phyloP scores from a whole-genome alignment of 2,888 invertebrate species.

The Cataglyphis livida region DNA sequence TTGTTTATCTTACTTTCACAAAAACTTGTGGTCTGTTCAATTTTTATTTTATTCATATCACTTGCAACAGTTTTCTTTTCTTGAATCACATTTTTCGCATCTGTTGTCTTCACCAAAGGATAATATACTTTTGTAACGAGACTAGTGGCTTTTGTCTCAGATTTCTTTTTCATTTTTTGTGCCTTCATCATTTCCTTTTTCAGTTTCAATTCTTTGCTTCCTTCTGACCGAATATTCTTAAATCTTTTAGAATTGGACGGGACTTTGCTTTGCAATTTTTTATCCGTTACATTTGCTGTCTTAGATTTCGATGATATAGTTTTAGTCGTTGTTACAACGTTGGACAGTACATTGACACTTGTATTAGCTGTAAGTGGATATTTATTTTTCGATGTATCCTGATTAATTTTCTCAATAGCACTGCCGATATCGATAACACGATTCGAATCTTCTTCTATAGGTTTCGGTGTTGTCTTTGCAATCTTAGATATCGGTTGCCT shows the following conservation, averaged over 20 bases:
- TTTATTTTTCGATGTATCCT: conserved; percentile 9
- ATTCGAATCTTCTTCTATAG: background rate
- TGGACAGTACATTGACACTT: background rate
- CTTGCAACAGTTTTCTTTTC: background rate
- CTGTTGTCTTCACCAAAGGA: background rate
- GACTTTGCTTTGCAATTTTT: background rate
- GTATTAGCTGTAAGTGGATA: background rate
- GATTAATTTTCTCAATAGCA: background rate
- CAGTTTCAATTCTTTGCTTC: conserved; percentile 79
- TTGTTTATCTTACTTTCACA: background rate
- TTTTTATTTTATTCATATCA: background rate
- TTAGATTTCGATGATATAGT: background rate
- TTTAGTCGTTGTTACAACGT: background rate
- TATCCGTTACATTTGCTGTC: background rate
- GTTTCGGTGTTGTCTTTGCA: background rate
- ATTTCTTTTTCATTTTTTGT: conserved; percentile 20
- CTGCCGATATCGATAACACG: background rate
- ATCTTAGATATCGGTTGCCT: background rate
- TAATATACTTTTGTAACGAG: background rate
- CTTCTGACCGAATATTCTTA: conserved; percentile 80
- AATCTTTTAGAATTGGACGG: conserved; percentile 70
- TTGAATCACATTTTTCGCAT: background rate
- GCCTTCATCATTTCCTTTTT: conserved; percentile 67
- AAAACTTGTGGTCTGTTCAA: background rate
- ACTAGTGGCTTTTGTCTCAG: background rate